Percentiles rank a stretch among this genome's conserved stretches.
Conservation (phyloP, 1,140 invertebrate species). For the Pachyrhynchus sulphureomaculatus region DNA sequence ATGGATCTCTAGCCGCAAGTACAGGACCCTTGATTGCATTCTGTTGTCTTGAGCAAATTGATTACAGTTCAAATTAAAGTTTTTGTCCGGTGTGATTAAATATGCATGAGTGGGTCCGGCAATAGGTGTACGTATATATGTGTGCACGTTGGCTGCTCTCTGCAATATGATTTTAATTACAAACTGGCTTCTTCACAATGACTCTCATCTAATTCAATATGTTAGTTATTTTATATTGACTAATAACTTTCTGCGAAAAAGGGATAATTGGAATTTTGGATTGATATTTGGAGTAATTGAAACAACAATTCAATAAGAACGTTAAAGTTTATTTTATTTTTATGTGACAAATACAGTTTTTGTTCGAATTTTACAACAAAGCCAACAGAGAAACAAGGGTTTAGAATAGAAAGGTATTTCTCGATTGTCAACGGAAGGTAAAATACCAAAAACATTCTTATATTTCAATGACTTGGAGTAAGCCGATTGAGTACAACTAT, state of each 20-base stretch:
- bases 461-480: too few relatives aligned
- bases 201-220: conserved; percentile 22
- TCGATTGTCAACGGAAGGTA: too few relatives aligned
- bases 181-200: conserved; percentile 26
- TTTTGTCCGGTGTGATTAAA: conserved; percentile 46
- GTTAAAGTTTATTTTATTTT: too few relatives aligned
- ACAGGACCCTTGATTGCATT: conserved; percentile 42
- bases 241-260: conserved; percentile 14
- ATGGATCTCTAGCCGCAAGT: neutral
- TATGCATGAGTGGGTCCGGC: conserved; percentile 36
- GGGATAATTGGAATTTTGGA: conserved; percentile 4
- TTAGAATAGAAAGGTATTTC: too few relatives aligned
- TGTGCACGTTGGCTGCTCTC: neutral
- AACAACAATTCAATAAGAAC: too few relatives aligned
- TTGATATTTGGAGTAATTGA: too few relatives aligned
- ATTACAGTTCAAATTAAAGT: conserved; percentile 49
- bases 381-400: too few relatives aligned
- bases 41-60: conserved; percentile 50
- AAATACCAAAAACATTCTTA: too few relatives aligned
- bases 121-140: conserved; percentile 13
- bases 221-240: conserved; percentile 25
- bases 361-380: too few relatives aligned
- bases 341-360: too few relatives aligned
- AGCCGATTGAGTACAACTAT: too few relatives aligned
- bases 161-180: conserved; percentile 44